Percentiles rank a stretch among this genome's conserved stretches.
phyloP scores from a whole-genome alignment of 1,140 invertebrate species.

The Diprion similis region DNA sequence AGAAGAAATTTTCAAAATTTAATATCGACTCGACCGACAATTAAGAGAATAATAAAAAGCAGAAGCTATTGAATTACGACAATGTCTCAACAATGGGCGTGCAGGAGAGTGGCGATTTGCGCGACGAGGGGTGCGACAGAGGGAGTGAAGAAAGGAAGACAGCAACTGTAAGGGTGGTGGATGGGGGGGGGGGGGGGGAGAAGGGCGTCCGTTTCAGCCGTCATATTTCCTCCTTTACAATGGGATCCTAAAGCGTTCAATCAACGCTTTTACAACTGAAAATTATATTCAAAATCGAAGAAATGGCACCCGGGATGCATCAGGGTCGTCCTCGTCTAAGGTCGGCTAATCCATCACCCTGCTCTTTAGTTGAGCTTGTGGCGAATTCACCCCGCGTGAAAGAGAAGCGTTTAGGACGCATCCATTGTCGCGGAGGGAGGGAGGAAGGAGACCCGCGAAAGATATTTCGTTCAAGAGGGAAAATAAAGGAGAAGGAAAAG shows the following conservation, averaged over 20 bases:
- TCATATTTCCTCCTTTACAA: background rate
- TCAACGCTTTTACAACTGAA: background rate
- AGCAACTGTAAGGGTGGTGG: no score
- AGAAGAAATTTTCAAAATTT: no score
- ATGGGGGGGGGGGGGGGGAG: no score
- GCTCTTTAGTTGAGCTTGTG: background rate
- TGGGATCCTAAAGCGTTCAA: background rate
- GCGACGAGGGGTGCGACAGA: no score
- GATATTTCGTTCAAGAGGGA: no score
- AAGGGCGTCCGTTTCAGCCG: background rate
- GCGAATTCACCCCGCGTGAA: background rate
- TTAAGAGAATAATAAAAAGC: no score
- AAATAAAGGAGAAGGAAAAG: no score
- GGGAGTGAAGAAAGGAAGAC: no score
- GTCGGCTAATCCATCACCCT: background rate
- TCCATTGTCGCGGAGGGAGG: background rate
- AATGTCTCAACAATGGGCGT: background rate
- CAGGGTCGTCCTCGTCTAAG: background rate
- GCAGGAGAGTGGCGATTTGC: background rate
- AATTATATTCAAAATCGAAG: background rate
- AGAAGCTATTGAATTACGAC: background rate
- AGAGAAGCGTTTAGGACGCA: background rate
- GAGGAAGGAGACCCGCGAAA: no score
- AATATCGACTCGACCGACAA: no score
- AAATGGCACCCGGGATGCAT: background rate